phyloP scores from a whole-genome alignment of 2,113 vertebrate genomes.

The human (Homo sapiens) region GRCh38 chr16:53125501-53126000 shows the following conservation, averaged over 20 bases:
- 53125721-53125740: neutral
- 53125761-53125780: neutral
- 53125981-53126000: neutral
- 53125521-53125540: too few species aligned
- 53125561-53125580: neutral
- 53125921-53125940: neutral
- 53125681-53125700: neutral
- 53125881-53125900: neutral
- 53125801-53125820: neutral
- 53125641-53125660: neutral
- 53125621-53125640: neutral
- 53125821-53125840: neutral
- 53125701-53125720: neutral
- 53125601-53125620: neutral
- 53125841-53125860: neutral
- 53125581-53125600: neutral
- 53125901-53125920: neutral
- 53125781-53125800: neutral
- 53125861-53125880: neutral
- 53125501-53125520: too few species aligned
- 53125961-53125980: neutral
- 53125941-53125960: neutral
- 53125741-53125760: neutral
- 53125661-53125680: neutral
- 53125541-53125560: neutral